Conservation (phyloP, 23 tunicate genomes). For the Trididemnum clinides region DNA sequence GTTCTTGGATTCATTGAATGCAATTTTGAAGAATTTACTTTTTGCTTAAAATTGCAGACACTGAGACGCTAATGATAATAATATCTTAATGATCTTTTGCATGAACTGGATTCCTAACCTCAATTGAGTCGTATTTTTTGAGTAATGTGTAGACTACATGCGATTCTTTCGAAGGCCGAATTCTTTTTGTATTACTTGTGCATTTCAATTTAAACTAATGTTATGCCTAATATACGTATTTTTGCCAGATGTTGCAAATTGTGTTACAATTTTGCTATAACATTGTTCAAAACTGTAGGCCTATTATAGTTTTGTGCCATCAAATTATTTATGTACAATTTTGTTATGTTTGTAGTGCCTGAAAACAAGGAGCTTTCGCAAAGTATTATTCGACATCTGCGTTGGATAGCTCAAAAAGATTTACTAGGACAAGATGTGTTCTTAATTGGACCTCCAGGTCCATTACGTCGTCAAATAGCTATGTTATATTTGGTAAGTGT, state of each 20-base stretch:
- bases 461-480: slow-evolving; percentile 68
- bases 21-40: no score
- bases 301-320: background rate
- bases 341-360: slow-evolving; percentile 36
- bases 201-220: background rate
- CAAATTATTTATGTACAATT: background rate
- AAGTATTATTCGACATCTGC: slow-evolving; percentile 68
- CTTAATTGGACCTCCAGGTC: slow-evolving; percentile 96
- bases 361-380: slow-evolving; percentile 70
- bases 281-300: background rate
- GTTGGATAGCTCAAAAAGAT: slow-evolving; percentile 96
- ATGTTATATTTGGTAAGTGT: slow-evolving; percentile 81
- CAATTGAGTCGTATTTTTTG: no score
- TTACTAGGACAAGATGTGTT: slow-evolving; percentile 91
- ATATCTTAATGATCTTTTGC: no score
- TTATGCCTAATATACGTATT: background rate
- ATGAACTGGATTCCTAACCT: no score
- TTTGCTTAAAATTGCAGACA: no score
- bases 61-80: no score
- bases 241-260: background rate
- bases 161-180: no score
- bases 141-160: no score
- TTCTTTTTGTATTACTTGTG: no score
- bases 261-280: background rate
- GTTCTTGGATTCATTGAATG: no score